Percentiles rank a stretch among this genome's conserved stretches.
Conservation (phyloP, 2,888 invertebrate genomes). For the Amphipyra tragopoginis region DNA sequence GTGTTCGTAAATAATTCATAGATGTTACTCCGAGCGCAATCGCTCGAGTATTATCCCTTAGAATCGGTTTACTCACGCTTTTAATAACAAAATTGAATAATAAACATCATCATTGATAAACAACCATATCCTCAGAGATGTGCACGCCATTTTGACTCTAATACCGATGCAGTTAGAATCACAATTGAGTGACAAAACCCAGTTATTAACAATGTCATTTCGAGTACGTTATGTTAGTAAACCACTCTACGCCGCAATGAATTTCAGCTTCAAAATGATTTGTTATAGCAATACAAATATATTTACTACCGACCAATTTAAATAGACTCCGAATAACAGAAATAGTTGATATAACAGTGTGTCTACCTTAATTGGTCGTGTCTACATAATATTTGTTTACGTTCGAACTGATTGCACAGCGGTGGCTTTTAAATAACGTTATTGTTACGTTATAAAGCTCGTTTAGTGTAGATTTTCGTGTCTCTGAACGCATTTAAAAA, state of each 20-base stretch:
- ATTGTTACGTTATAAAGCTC: conserved; percentile 42
- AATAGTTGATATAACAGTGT: conserved; percentile 25
- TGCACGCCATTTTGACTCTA: conserved; percentile 20
- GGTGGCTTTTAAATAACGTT: conserved; percentile 45
- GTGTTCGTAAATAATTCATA: conserved; percentile 34
- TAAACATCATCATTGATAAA: conserved; percentile 21
- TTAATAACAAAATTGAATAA: conserved; percentile 50
- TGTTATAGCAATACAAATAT: conserved; percentile 57
- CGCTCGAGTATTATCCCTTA: conserved; percentile 32
- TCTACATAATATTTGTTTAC: conserved; percentile 51
- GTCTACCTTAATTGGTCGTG: conserved; percentile 48
- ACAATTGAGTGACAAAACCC: conserved; percentile 30
- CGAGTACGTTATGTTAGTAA: conserved; percentile 55
- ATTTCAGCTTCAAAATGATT: conserved; percentile 61
- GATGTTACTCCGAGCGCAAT: conserved; percentile 13
- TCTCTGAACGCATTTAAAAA: conserved; percentile 2
- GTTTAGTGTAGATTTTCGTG: conserved; percentile 56
- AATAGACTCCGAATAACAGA: conserved; percentile 27
- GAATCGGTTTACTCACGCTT: conserved; percentile 35
- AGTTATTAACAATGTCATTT: conserved; percentile 54
- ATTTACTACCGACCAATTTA: conserved; percentile 50
- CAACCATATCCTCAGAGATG: conserved; percentile 13
- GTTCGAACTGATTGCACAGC: conserved; percentile 43
- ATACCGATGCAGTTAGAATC: conserved; percentile 5
- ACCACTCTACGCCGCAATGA: conserved; percentile 57